Base-by-base conservation (phyloP, 23 tunicate species). In the Trididemnum clinides region DNA sequence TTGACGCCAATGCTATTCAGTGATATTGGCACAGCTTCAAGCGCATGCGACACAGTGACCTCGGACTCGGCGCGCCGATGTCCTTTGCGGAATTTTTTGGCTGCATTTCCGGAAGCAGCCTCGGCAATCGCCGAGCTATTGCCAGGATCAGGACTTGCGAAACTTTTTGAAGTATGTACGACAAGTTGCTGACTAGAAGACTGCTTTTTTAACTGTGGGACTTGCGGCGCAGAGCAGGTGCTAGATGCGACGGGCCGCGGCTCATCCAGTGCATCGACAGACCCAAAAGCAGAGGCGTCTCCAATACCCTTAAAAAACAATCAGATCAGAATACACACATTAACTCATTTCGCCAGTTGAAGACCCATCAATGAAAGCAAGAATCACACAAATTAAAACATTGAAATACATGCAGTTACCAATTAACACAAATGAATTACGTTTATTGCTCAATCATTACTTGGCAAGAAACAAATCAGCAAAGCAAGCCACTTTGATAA, bases 21-120 rank as follows among this genome's bases (percentile, higher is more conserved):
- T 12, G 57, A 28, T 37, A 74, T 70, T 44, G 58, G 21, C 79
- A 83, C 71, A 0, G 69, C 51, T 1, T 64, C 86, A 20, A 64
- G 20, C 20, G 71, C 54, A 25, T 82, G 75, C 12, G 86, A 20
- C n/a, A 64, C 32, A 20, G 86, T 82, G 22, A 83, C 69, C 25
- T 65, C 87, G 5, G 87, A 83, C 7, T 51, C 83, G n/a, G 66
- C 83, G 6, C 83, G 49, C 2, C 83, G 64, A 37, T 78, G 83
- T 25, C 66, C 32, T n/a, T 66, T 66, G 36, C 75, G 75, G 7
- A 29, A 15, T 32, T 66, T 66, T 59, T 59, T 59, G 20, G 66
- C 27, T n/a, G n/a, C n/a, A n/a, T n/a, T n/a, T n/a, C n/a, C n/a
- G n/a, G n/a, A n/a, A n/a, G n/a, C n/a, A 59, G 66, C 66, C 22